A percentile compares a stretch with the other conserved stretches of the same genome.
Evolutionary conservation across 2,113 vertebrate genomes (phyloP).

Genomic region (Ahaetulla prasina): DNA sequence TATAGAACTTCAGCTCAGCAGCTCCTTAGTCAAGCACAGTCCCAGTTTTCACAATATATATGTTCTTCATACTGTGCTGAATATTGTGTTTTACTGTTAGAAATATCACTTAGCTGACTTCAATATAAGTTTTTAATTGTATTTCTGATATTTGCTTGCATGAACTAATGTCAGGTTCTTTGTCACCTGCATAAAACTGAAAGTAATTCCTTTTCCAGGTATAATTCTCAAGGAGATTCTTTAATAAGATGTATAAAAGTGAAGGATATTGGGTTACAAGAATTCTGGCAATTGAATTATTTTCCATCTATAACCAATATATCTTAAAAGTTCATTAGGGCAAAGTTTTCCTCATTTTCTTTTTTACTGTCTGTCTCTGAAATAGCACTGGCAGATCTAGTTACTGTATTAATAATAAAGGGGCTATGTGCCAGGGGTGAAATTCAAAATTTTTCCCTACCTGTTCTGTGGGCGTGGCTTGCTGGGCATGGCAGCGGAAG

Average conservation of each 20-base stretch:
- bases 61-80: not conserved
- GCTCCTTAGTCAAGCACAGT: not conserved
- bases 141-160: not conserved
- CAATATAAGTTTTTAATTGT: not conserved
- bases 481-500: too few species aligned
- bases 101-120: not conserved
- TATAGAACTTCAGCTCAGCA: not conserved
- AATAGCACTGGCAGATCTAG: not conserved
- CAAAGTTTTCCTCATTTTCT: not conserved
- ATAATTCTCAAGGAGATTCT: not conserved
- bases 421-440: too few species aligned
- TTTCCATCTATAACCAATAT: not conserved
- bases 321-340: not conserved
- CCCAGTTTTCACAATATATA: not conserved
- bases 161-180: not conserved
- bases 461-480: too few species aligned
- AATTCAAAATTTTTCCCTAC: too few species aligned
- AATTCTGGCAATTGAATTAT: not conserved
- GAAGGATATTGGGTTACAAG: not conserved
- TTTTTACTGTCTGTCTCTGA: not conserved
- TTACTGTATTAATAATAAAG: not conserved
- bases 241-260: not conserved
- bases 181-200: not conserved
- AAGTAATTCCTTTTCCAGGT: not conserved
- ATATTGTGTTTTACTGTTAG: not conserved